Base-by-base conservation (phyloP, 2,113 vertebrate genomes). In the Tiliqua scincoides region DNA sequence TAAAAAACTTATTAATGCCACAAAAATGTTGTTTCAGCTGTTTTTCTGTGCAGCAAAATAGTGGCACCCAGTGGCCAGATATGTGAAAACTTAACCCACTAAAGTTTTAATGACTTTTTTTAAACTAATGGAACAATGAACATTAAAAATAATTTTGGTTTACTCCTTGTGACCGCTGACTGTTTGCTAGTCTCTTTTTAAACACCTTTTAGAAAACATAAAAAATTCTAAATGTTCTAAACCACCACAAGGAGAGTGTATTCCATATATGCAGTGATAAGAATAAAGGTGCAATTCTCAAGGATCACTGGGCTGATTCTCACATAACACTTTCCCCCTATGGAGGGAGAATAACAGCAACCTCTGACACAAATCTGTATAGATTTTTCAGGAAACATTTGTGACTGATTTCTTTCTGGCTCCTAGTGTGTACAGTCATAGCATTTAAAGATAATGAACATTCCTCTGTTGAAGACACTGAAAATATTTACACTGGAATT, bases 41-140 rank as follows among this genome's bases (percentile, higher is more conserved):
- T 94, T 95, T 93, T 93, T 82, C 92, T 93, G 0, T 83, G 88
- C 82, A 95, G 94, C 94, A 92, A 88, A 94, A 95, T 84, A 95
- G 93, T 92, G 93, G 83, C 95, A 95, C 93, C 95, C 88, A 95
- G 95, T 95, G 95, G 94, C 85, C 87, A 37, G 87, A 90, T 43
- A 25, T 62, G 87, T 79, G 90, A 94, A 94, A 91, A 81, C 83
- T 65, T 86, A 88, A 74, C 21, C 84, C 82, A 76, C 76, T 82
- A 63, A 72, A 32, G n/a, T 87, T 67, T 12, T 72, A 52, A 43
- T 72, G 43, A 18, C 54, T 61, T 67, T 0, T 0, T 67, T 35
- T 57, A n/a, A n/a, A n/a, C 35, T 62, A 35, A 73, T 52, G 61
- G 68, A 61, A 85, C 87, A 91, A 62, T 0, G 0, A 52, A 74